Evolutionary conservation across 1,140 invertebrate species (phyloP), one percentile per base, ranked within the genome.

Genomic region (Drosophila malerkotliana): DNA sequence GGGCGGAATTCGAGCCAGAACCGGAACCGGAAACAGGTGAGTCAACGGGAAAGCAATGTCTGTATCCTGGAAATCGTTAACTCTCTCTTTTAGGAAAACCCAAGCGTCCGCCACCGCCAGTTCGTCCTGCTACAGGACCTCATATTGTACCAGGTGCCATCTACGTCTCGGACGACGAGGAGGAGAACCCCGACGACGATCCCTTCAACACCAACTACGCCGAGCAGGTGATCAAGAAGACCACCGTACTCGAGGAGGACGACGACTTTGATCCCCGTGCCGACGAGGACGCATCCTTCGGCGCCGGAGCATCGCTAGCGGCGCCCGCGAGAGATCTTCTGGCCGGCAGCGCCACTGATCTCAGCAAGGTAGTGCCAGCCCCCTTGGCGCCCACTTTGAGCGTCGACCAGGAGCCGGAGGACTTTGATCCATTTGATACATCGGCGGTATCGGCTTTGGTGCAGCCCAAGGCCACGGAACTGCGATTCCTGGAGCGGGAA

Each of bases 131-230:
- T 76, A 91, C 71, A 78, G 93, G 62, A 91, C 93, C 72, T 74
- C 92, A 71, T 41, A 85, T 91, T 39, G 76, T 85, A 0, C 76
- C 81, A 8, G 90, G 90, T 9, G 90, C 84, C 7, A 87, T 91
- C 18, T 90, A 80, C 55, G 72, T 90, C 67, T 62, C 91, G 92
- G 93, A 94, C 57, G 92, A 92, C 48, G 92, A 92, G 18, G 93
- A 93, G 28, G 62, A 92, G 1, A 66, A 83, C 24, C 77, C 71
- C 15, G 78, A 87, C 52, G 93, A 93, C 61, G 96, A 97, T 94
- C 97, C 96, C 0, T 98, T 98, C 83, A 97, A 98, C 85, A 97
- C 97, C 8, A 94, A 95, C 48, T 96, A 97, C 92, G 96, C 95
- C 0, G 95, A 96, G 39, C 95, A 95, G 78, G 93, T 97, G 41